Evolutionary conservation across 1,140 invertebrate genomes (phyloP).

Genomic region (Babylonia areolata): DNA sequence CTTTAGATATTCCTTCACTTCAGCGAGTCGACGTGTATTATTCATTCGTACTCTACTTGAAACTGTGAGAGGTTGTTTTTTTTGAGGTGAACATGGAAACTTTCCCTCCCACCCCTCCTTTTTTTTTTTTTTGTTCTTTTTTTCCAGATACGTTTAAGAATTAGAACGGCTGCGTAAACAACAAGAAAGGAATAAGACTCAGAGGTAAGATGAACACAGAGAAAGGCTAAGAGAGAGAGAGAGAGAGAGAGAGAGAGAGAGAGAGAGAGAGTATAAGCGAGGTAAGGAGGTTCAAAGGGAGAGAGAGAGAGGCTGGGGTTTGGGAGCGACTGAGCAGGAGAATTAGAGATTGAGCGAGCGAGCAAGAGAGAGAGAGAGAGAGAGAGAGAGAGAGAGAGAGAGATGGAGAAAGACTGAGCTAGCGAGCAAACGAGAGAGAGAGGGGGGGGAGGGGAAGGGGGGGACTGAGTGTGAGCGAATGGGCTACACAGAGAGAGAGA

Average conservation of each 20-base stretch:
- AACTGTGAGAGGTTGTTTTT: too few species aligned
- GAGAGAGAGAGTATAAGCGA: not conserved
- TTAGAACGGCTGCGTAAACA: too few species aligned
- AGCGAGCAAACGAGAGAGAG: too few species aligned
- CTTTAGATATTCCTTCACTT: too few species aligned
- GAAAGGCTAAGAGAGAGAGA: not conserved
- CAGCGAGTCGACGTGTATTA: too few species aligned
- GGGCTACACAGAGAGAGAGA: not conserved
- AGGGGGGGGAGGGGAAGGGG: not conserved
- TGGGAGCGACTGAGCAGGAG: too few species aligned
- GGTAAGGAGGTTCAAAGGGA: not conserved
- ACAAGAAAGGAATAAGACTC: too few species aligned
- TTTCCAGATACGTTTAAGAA: too few species aligned
- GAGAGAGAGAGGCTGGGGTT: not conserved
- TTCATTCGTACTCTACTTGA: too few species aligned
- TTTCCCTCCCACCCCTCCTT: too few species aligned
- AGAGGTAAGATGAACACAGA: not conserved
- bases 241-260: not conserved
- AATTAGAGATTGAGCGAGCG: not conserved
- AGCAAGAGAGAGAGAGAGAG: constrained; percentile 5
- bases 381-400: constrained; percentile 6
- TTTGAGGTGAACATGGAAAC: too few species aligned
- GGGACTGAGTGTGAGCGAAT: not conserved
- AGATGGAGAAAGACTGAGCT: not conserved
- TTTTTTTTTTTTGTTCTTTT: too few species aligned